A percentile compares a stretch with the other conserved stretches of the same genome.
These are phyloP conservation scores for Brachionus asplanchnoidis DNA, from an alignment of 1,140 invertebrate species.

Conservation along the genomic window DNA sequence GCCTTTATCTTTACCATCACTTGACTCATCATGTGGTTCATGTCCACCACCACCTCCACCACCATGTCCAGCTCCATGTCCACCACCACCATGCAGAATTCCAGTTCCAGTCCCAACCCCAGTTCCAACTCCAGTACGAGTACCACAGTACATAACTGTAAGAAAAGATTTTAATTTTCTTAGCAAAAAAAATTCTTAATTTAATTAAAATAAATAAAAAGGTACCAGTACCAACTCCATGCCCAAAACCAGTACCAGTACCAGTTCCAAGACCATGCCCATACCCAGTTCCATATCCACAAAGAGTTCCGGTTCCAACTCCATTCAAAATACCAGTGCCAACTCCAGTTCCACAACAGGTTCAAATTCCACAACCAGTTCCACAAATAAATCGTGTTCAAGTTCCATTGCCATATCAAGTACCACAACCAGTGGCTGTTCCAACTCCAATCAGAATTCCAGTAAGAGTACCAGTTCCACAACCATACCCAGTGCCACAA, in stretches of 20 bases:
- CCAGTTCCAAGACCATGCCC: not conserved
- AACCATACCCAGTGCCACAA: no score
- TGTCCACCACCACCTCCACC: not conserved
- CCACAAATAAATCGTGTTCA: not conserved
- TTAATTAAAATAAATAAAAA: no score
- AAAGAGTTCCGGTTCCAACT: not conserved
- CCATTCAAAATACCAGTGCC: not conserved
- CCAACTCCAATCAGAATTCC: no score
- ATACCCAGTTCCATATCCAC: not conserved
- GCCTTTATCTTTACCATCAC: not conserved
- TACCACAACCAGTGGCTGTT: no score
- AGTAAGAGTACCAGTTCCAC: no score
- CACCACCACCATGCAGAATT: not conserved
- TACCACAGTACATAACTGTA: not conserved
- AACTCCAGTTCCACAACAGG: not conserved
- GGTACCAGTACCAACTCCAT: not conserved
- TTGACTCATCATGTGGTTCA: constrained; percentile 15
- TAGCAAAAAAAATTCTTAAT: no score
- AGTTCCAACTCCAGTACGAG: not conserved
- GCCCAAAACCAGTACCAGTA: not conserved
- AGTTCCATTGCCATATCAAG: no score
- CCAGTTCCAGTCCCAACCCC: not conserved
- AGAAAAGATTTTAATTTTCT: no score
- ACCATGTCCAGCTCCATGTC: not conserved
- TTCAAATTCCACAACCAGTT: not conserved